A percentile compares a stretch with the other conserved stretches of the same genome.
Evolutionary conservation across 2,113 vertebrate species (phyloP).

Genomic region (Seriola rivoliana): DNA sequence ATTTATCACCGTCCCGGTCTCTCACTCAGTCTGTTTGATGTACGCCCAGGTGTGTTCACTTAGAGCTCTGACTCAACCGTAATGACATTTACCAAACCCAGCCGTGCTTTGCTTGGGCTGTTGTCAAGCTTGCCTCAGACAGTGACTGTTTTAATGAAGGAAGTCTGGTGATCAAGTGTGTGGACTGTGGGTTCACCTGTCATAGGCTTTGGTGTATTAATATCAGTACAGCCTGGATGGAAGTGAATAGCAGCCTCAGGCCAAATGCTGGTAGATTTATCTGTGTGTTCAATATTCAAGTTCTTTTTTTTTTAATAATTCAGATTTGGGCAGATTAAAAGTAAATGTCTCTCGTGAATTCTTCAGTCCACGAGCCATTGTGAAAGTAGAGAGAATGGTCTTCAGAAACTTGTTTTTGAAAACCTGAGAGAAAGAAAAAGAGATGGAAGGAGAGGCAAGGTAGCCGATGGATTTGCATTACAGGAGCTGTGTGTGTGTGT

Average conservation of each 20-base stretch:
- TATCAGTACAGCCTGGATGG: background rate
- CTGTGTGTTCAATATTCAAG: background rate
- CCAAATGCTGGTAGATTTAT: conserved; percentile 18
- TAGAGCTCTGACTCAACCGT: conserved; percentile 71
- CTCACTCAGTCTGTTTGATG: conserved; percentile 70
- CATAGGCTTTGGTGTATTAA: conserved; percentile 4
- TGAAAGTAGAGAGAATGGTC: conserved; percentile 18
- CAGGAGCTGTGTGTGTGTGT: conserved; percentile 25
- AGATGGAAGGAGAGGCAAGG: conserved; percentile 28
- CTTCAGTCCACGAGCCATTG: background rate
- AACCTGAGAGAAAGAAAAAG: conserved; percentile 3
- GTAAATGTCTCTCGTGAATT: background rate
- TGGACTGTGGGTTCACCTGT: conserved; percentile 12
- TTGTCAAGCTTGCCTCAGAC: conserved; percentile 38
- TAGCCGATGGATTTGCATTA: conserved; percentile 52
- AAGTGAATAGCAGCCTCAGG: background rate
- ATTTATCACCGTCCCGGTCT: conserved; percentile 66
- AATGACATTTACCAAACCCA: conserved; percentile 67
- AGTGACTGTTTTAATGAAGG: conserved; percentile 44
- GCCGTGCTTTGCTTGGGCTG: conserved; percentile 32
- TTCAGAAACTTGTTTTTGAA: conserved; percentile 34
- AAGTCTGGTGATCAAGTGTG: conserved; percentile 28
- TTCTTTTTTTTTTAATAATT: conserved; percentile 14
- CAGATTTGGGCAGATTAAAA: conserved; percentile 21
- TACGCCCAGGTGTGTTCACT: conserved; percentile 77